Conservation (phyloP, 2,797 vertebrate species). For the Lagodon rhomboides region DNA sequence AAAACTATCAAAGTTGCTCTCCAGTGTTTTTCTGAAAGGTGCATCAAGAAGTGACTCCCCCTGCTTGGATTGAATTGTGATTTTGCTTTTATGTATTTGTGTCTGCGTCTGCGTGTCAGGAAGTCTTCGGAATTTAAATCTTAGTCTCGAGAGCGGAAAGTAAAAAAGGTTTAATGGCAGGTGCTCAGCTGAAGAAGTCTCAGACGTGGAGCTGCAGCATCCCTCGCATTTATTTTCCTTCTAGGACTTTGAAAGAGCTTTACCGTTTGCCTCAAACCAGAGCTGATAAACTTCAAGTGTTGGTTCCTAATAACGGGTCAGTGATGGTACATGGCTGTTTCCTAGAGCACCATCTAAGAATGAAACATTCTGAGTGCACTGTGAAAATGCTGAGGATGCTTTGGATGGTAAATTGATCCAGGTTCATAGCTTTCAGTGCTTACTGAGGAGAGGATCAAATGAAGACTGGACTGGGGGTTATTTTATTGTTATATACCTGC, state of each 20-base stretch:
- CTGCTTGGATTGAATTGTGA: constrained; percentile 25
- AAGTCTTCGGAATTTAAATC: constrained; percentile 47
- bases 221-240: constrained; percentile 42
- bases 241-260: constrained; percentile 45
- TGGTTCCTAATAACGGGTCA: constrained; percentile 10
- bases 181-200: constrained; percentile 49
- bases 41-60: neutral
- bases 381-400: neutral
- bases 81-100: constrained; percentile 25
- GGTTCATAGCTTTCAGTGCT: neutral
- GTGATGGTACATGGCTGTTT: neutral
- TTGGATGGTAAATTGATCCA: neutral
- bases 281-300: constrained; percentile 27
- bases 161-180: constrained; percentile 53
- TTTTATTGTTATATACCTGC: neutral
- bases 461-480: neutral
- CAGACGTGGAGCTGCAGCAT: constrained; percentile 48
- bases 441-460: neutral
- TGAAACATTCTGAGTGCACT: neutral
- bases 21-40: constrained; percentile 26
- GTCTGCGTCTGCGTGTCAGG: constrained; percentile 15
- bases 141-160: constrained; percentile 41
- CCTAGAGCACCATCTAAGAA: constrained; percentile 3
- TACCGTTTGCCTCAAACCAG: constrained; percentile 37
- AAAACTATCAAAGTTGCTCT: constrained; percentile 16